Base-by-base conservation (phyloP, 2,113 vertebrate species). In the Balaeniceps rex region DNA sequence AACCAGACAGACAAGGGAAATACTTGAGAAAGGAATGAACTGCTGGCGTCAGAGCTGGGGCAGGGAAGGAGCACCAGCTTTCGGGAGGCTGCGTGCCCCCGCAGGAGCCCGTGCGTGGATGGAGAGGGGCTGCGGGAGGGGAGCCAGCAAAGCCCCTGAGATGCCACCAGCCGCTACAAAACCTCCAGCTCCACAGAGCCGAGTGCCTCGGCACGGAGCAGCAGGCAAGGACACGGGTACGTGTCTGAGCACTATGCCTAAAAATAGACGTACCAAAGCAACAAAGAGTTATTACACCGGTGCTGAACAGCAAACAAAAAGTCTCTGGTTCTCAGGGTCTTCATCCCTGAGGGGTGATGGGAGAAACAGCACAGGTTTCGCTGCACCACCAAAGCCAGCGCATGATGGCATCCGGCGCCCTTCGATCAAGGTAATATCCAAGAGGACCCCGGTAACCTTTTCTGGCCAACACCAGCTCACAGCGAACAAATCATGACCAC, bases 1-100 rank as follows among this genome's bases (percentile, higher is more conserved):
- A 65, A 44, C 0, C 46, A 75, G 29, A 36, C 29, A 70, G 31
- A 51, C 4, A 38, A 42, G 26, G 36, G 26, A 68, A 51, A 69
- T 25, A 17, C 12, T 58, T n/a, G 42, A 74, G 52, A 33, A 57
- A 64, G 29, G 34, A 80, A 61, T 1, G 7, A 26, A 3, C 52
- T 38, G 8, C 0, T 2, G 36, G 36, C 46, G 42, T 28, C 0
- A 1, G 36, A 63, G 61, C 42, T 4, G 2, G 25, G 77, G 24
- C 23, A 72, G 47, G 47, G 60, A 55, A 31, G 3, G 5, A 91
- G 51, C 44, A 54, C 6, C 64, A 42, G 49, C 11, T 60, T 46
- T 36, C 1, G 2, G 28, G 42, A 63, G 28, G 24, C 81, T 18
- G 17, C 0, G 2, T 18, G 54, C 14, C 26, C 52, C 60, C 10